These are phyloP conservation scores for Lepidothrix coronata DNA, from an alignment of 2,113 vertebrate species.

Conservation along the genomic window DNA sequence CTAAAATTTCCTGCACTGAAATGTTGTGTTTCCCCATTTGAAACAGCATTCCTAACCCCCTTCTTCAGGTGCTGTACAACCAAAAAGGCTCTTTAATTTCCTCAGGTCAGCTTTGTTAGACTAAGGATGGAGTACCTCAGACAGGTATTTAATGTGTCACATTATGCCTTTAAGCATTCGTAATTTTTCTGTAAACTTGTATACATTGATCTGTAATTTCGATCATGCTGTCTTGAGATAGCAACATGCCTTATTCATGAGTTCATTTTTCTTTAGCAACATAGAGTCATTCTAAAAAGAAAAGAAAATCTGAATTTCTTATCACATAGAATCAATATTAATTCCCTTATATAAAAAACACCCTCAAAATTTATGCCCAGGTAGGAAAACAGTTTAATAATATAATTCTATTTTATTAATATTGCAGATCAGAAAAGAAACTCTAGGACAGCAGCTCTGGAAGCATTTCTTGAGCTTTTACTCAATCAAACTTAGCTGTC, in stretches of 20 bases:
- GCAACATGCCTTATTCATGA: neutral
- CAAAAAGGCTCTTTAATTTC: neutral
- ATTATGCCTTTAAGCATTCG: neutral
- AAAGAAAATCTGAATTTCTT: neutral
- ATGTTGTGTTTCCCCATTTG: neutral
- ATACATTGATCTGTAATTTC: neutral
- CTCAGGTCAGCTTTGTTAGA: neutral
- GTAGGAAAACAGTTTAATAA: neutral
- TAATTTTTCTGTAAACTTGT: neutral
- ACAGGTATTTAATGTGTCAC: neutral
- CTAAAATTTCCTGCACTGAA: neutral
- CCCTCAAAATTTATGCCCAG: neutral
- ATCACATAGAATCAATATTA: neutral
- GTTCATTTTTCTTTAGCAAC: neutral
- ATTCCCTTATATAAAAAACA: neutral
- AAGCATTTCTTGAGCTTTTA: neutral
- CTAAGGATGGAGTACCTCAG: neutral
- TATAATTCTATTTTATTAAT: neutral
- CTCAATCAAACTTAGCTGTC: neutral
- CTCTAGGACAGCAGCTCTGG: neutral
- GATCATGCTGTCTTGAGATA: neutral
- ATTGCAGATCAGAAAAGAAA: neutral
- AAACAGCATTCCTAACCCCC: neutral
- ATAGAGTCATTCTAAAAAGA: neutral
- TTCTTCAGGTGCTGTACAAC: neutral